These are phyloP conservation scores for Oophaga sylvatica DNA, from an alignment of 2,797 vertebrate genomes.

Conservation along the genomic window DNA sequence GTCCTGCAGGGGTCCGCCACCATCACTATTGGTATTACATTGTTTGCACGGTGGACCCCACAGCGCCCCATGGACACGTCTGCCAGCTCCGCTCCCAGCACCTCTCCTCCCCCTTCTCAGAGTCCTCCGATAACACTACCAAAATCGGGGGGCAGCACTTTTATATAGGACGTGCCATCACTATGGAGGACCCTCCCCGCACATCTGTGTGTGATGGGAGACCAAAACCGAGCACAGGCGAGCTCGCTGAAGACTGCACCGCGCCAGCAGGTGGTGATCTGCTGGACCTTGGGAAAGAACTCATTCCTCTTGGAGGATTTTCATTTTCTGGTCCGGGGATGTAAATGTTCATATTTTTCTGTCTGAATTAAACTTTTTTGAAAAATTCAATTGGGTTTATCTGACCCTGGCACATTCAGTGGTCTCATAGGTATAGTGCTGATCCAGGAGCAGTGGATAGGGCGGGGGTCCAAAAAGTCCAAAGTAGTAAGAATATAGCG, in stretches of 20 bases:
- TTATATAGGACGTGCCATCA: constrained; percentile 8
- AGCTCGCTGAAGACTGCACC: not conserved
- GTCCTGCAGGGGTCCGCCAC: not conserved
- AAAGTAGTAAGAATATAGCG: too few relatives aligned
- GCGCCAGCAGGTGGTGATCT: too few relatives aligned
- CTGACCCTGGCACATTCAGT: not conserved
- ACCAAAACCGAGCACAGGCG: not conserved
- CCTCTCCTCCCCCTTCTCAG: not conserved
- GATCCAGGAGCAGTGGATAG: too few relatives aligned
- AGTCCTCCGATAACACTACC: not conserved
- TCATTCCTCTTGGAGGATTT: constrained; percentile 7
- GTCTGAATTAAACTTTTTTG: constrained; percentile 59
- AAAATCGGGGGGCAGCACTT: not conserved
- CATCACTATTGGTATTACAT: constrained; percentile 35
- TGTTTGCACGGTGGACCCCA: constrained; percentile 29
- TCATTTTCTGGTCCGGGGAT: constrained; percentile 1
- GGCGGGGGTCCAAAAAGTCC: too few relatives aligned
- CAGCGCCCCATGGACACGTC: constrained; percentile 29
- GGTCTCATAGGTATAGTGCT: too few relatives aligned
- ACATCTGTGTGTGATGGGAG: not conserved
- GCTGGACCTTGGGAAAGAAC: not conserved
- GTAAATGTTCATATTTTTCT: constrained; percentile 52
- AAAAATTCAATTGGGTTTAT: not conserved
- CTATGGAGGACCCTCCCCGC: not conserved
- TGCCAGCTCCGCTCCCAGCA: constrained; percentile 3